Evolutionary conservation across 1,140 invertebrate genomes (phyloP).

Genomic region (Drosophila varians): DNA sequence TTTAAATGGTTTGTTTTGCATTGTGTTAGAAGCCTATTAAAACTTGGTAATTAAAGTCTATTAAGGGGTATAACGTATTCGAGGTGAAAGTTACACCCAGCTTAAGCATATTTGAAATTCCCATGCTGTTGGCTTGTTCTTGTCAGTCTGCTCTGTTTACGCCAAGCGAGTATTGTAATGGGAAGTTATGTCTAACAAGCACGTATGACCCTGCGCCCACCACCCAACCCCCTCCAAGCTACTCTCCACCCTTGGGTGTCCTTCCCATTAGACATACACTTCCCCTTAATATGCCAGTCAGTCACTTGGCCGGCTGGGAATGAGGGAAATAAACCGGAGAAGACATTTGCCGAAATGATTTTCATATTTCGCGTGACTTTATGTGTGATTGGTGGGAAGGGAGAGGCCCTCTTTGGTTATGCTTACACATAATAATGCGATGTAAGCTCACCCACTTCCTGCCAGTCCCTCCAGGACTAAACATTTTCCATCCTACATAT

Average conservation of each 20-base stretch:
- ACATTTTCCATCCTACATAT: not conserved
- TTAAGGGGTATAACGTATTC: slow-evolving; percentile 19
- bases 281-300: slow-evolving; percentile 76
- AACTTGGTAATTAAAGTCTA: not conserved
- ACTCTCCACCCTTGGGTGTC: too few species aligned
- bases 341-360: slow-evolving; percentile 67
- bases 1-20: too few species aligned
- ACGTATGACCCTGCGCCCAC: slow-evolving; percentile 52
- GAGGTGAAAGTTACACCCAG: not conserved
- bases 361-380: slow-evolving; percentile 61
- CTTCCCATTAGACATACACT: slow-evolving; percentile 23
- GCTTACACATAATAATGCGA: slow-evolving; percentile 48
- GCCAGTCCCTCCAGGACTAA: not conserved
- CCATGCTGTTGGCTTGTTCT: slow-evolving; percentile 43
- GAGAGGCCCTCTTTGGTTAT: slow-evolving; percentile 26
- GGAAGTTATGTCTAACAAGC: slow-evolving; percentile 75
- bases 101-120: slow-evolving; percentile 65
- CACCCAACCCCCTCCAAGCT: too few species aligned
- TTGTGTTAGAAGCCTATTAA: too few species aligned
- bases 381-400: not conserved
- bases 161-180: slow-evolving; percentile 40
- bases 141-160: slow-evolving; percentile 13
- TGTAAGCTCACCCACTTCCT: slow-evolving; percentile 6
- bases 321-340: not conserved
- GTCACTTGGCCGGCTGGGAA: slow-evolving; percentile 58